A percentile compares a stretch with the other conserved stretches of the same genome.
These are phyloP conservation scores for Xenops minutus DNA, from an alignment of 2,797 vertebrate species.

Conservation along the genomic window DNA sequence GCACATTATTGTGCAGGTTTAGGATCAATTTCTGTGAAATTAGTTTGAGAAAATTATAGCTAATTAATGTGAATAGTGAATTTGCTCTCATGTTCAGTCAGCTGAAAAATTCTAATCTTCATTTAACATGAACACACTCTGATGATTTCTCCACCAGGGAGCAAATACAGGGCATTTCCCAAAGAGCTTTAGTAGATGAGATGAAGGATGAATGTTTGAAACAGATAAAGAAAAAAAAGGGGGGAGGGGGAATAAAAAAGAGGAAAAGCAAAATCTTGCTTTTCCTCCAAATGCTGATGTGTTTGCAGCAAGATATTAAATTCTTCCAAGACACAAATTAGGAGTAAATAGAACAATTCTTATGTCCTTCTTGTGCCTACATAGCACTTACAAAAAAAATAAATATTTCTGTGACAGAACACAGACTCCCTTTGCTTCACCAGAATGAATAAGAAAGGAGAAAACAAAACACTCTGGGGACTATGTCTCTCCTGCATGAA, in stretches of 20 bases:
- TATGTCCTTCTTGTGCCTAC: not conserved
- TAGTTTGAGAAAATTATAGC: not conserved
- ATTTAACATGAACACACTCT: not conserved
- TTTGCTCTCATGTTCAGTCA: constrained; percentile 10
- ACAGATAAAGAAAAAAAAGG: rapidly evolving
- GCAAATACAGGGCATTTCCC: not conserved
- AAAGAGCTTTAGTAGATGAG: not conserved
- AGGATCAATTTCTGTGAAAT: constrained; percentile 11
- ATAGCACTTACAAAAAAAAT: not conserved
- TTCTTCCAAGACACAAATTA: not conserved
- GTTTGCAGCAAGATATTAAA: not conserved
- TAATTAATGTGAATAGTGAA: constrained; percentile 2
- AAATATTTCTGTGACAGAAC: not conserved
- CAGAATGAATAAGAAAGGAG: not conserved
- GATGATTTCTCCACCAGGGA: not conserved
- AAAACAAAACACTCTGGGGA: not conserved
- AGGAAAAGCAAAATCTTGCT: not conserved
- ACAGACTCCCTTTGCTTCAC: not conserved
- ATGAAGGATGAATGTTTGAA: not conserved
- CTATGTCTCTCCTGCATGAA: rapidly evolving
- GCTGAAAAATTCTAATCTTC: constrained; percentile 13
- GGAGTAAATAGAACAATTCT: not conserved
- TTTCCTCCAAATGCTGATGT: not conserved
- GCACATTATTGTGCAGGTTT: not conserved
- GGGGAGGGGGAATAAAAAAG: rapidly evolving